Evolutionary conservation across 1,140 invertebrate species (phyloP).

Genomic region (Tyrophagus putrescentiae): DNA sequence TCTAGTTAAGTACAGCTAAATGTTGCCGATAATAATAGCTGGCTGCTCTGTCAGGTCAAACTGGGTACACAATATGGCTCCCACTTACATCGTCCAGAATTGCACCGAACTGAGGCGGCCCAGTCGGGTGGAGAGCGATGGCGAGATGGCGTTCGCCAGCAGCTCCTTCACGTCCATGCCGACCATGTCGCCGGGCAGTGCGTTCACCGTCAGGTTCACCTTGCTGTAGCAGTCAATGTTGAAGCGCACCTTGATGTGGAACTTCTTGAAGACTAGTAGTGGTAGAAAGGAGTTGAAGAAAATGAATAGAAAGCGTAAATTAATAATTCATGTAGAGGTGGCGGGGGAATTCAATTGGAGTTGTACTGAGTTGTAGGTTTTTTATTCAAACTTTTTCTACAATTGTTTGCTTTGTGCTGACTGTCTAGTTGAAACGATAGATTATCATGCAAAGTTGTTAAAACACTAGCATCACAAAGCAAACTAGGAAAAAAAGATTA

Average conservation of each 20-base stretch:
- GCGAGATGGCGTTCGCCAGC: background rate
- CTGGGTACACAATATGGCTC: too few relatives aligned
- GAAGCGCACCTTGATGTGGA: background rate
- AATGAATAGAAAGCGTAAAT: background rate
- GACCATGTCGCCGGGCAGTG: background rate
- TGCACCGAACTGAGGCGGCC: background rate
- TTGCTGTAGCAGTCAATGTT: background rate
- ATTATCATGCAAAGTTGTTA: too few relatives aligned
- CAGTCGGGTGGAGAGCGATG: background rate
- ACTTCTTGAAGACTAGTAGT: background rate
- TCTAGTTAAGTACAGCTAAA: too few relatives aligned
- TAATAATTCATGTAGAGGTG: background rate
- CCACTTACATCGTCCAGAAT: constrained; percentile 9
- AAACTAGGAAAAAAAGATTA: too few relatives aligned
- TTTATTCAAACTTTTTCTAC: too few relatives aligned
- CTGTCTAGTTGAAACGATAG: too few relatives aligned
- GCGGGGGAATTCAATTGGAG: constrained; percentile 3
- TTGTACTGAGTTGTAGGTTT: too few relatives aligned
- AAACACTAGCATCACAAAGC: too few relatives aligned
- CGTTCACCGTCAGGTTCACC: background rate
- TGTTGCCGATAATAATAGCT: too few relatives aligned
- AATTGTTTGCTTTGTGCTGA: too few relatives aligned
- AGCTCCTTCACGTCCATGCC: background rate
- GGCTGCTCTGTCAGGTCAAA: too few relatives aligned
- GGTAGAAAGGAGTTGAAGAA: background rate